phyloP scores from a whole-genome alignment of 2,888 invertebrate genomes.

The Lamellibrachia columna region DNA sequence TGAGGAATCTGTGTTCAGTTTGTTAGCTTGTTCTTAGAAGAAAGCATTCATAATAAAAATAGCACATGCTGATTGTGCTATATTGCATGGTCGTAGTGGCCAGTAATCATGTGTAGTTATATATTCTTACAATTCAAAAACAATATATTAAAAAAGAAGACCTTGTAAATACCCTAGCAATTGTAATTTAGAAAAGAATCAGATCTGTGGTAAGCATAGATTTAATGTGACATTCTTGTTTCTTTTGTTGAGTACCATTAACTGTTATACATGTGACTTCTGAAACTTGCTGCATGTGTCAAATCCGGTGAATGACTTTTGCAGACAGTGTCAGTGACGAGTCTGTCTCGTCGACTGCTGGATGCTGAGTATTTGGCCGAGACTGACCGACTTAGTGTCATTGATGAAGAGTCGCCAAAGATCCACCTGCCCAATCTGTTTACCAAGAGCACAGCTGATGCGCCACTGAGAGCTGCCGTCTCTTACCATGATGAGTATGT shows the following conservation, averaged over 20 bases:
- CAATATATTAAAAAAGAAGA: not conserved
- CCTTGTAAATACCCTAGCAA: not conserved
- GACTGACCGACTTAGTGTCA: constrained; percentile 28
- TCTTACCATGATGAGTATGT: not conserved
- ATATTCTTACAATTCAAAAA: too few species aligned
- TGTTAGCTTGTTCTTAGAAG: not conserved
- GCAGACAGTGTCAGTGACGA: constrained; percentile 29
- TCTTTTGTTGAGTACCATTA: not conserved
- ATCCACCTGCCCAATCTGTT: constrained; percentile 21
- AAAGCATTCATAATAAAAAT: too few species aligned
- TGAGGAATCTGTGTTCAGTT: not conserved
- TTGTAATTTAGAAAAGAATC: not conserved
- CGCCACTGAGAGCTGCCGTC: not conserved
- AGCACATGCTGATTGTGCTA: too few species aligned
- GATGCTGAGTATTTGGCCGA: constrained; percentile 36
- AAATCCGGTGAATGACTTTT: not conserved
- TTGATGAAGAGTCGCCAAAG: constrained; percentile 23
- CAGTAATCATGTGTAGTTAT: not conserved
- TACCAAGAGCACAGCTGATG: not conserved
- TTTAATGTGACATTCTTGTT: not conserved
- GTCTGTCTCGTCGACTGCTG: constrained; percentile 29
- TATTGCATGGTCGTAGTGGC: too few species aligned
- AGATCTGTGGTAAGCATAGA: not conserved
- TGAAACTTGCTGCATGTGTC: not conserved
- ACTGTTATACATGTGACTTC: too few species aligned